Conservation (phyloP, 2,113 vertebrate species). For the Pelusios castaneus region DNA sequence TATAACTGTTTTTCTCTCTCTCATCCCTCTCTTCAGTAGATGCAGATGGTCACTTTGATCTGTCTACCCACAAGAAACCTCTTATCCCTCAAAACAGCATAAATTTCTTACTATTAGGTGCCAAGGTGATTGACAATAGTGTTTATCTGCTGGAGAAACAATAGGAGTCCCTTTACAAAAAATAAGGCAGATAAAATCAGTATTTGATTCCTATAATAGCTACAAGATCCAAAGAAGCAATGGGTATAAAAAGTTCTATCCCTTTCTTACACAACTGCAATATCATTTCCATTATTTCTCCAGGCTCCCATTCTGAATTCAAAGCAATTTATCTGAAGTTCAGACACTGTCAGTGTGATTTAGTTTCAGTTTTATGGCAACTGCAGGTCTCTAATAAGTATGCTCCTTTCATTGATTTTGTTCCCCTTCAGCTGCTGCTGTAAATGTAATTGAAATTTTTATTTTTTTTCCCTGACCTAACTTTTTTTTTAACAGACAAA, state of each 20-base stretch:
- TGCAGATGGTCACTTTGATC: slow-evolving; percentile 19
- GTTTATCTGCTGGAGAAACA: slow-evolving; percentile 39
- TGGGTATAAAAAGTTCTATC: slow-evolving; percentile 65
- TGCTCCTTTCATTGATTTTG: slow-evolving; percentile 84
- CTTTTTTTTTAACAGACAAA: slow-evolving; percentile 53
- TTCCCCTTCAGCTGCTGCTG: slow-evolving; percentile 79
- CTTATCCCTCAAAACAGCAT: neutral
- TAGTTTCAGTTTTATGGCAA: slow-evolving; percentile 85
- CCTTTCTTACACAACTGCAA: slow-evolving; percentile 56
- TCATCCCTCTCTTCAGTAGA: neutral
- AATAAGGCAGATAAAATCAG: slow-evolving; percentile 52
- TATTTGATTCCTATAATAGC: slow-evolving; percentile 51
- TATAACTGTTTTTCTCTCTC: neutral
- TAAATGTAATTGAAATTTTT: slow-evolving; percentile 84
- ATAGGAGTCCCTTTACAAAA: slow-evolving; percentile 1
- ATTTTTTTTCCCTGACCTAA: slow-evolving; percentile 37
- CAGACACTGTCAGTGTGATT: slow-evolving; percentile 83
- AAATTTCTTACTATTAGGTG: neutral
- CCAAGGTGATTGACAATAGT: neutral
- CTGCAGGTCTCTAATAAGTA: slow-evolving; percentile 82
- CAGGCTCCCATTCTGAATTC: slow-evolving; percentile 78
- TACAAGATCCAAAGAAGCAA: slow-evolving; percentile 49
- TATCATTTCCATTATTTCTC: slow-evolving; percentile 83
- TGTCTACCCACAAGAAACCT: neutral
- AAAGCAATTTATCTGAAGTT: slow-evolving; percentile 85